Conservation (phyloP, 2,113 vertebrate genomes). For the Silurus meridionalis region DNA sequence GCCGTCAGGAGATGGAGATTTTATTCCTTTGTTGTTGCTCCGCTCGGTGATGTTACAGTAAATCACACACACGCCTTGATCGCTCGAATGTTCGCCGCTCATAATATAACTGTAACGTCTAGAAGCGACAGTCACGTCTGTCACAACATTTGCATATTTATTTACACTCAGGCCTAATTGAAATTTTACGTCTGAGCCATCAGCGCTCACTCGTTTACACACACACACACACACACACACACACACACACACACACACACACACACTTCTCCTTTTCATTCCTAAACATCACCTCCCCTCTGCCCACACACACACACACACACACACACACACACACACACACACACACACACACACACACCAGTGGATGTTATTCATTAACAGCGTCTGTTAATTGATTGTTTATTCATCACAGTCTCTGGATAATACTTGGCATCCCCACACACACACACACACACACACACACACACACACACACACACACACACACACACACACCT, state of each 20-base stretch:
- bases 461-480: constrained; percentile 16
- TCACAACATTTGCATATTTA: constrained; percentile 43
- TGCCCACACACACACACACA: background rate
- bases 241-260: constrained; percentile 17
- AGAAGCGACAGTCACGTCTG: constrained; percentile 27
- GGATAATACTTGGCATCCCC: constrained; percentile 39
- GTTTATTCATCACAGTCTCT: constrained; percentile 61
- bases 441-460: constrained; percentile 6
- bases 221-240: constrained; percentile 2
- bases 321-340: constrained; percentile 14
- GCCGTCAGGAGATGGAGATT: constrained; percentile 22
- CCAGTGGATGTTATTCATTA: constrained; percentile 63
- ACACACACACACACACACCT: constrained; percentile 36
- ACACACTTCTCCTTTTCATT: background rate
- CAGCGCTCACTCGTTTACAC: background rate
- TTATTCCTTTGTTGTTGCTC: constrained; percentile 26
- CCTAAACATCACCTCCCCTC: background rate
- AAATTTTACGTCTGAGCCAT: constrained; percentile 32
- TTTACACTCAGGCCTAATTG: constrained; percentile 46
- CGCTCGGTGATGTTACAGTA: constrained; percentile 4
- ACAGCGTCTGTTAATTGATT: constrained; percentile 64
- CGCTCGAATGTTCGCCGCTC: background rate
- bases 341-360: constrained; percentile 27
- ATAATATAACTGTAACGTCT: constrained; percentile 29
- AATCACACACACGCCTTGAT: background rate